Conservation (phyloP, 2,888 invertebrate species). For the Mythimna impura region DNA sequence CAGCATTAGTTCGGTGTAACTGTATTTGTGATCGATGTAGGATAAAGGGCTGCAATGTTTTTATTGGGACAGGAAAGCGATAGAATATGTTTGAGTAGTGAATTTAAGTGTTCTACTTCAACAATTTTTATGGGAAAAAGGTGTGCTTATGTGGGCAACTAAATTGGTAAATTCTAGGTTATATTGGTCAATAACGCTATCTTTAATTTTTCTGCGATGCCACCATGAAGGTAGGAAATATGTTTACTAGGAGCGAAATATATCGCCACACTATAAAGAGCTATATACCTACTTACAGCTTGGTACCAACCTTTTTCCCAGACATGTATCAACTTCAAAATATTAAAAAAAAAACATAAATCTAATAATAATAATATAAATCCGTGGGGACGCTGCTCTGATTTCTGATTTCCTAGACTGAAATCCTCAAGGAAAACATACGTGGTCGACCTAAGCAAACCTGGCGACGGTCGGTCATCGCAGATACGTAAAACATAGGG, state of each 20-base stretch:
- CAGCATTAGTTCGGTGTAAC: constrained; percentile 54
- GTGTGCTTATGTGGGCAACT: constrained; percentile 2
- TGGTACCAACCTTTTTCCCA: not conserved
- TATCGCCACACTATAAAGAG: not conserved
- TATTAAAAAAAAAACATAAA: no score
- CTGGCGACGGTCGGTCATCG: no score
- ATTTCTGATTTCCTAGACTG: no score
- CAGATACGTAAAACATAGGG: no score
- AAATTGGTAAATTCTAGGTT: not conserved
- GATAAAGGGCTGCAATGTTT: constrained; percentile 56
- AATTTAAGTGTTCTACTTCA: constrained; percentile 33
- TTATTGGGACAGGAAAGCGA: constrained; percentile 57
- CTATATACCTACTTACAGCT: not conserved
- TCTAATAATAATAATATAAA: no score
- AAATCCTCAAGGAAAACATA: no score
- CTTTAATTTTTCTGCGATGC: not conserved
- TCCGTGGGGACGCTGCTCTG: no score
- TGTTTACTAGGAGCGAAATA: not conserved
- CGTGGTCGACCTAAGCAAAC: no score
- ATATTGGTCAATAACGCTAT: not conserved
- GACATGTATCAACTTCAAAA: not conserved
- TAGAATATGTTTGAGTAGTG: constrained; percentile 39
- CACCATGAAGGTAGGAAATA: not conserved
- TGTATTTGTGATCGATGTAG: constrained; percentile 54
- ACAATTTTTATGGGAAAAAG: constrained; percentile 33